These are phyloP conservation scores for Mesoclemmys tuberculata DNA, from an alignment of 2,113 vertebrate genomes.

Conservation along the genomic window DNA sequence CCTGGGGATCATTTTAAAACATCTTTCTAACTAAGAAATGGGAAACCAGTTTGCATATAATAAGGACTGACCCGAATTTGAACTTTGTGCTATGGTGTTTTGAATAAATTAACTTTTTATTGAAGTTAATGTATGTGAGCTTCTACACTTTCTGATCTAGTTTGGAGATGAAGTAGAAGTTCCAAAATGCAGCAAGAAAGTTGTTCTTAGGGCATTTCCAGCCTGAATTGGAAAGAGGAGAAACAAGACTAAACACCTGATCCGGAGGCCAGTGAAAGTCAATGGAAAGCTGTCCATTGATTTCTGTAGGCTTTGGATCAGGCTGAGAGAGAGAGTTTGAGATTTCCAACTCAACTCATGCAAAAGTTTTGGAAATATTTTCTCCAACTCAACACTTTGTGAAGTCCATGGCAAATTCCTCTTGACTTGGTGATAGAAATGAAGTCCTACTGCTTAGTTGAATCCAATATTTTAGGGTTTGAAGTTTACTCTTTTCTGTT, in stretches of 20 bases:
- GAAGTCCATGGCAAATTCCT: background rate
- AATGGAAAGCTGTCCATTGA: background rate
- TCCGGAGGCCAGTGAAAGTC: background rate
- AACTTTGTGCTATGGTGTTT: background rate
- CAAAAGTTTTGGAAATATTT: background rate
- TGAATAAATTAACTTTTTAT: background rate
- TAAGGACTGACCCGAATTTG: background rate
- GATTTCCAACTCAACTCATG: background rate
- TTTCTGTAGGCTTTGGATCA: background rate
- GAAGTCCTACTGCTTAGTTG: background rate
- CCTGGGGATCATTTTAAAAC: background rate
- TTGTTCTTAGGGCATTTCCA: background rate
- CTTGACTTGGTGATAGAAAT: background rate
- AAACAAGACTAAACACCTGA: background rate
- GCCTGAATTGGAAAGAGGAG: background rate
- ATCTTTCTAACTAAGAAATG: background rate
- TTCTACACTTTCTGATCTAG: conserved; percentile 1
- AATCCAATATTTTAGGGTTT: background rate
- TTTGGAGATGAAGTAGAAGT: background rate
- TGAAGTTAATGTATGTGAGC: background rate
- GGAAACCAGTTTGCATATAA: conserved; percentile 2
- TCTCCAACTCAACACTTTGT: background rate
- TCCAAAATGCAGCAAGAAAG: background rate
- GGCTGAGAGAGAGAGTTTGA: background rate
- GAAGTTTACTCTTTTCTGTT: background rate